A percentile compares a stretch with the other conserved stretches of the same genome.
Evolutionary conservation across 2,888 invertebrate genomes (phyloP).

Genomic region (Plagiodera versicolora): DNA sequence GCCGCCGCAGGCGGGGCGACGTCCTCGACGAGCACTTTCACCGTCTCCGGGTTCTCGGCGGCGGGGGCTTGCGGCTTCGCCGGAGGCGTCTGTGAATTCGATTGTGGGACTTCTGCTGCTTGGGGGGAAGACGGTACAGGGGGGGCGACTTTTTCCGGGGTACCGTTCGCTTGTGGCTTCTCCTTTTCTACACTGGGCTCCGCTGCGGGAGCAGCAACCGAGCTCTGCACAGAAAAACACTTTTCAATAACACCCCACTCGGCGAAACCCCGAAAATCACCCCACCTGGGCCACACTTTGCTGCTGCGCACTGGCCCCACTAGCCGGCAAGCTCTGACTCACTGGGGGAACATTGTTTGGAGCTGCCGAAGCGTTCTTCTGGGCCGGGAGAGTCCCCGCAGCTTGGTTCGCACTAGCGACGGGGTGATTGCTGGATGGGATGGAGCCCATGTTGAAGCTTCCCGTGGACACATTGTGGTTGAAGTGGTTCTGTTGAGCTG

Average conservation of each 20-base stretch:
- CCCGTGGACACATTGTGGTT: conserved; percentile 46
- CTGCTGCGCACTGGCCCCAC: not conserved
- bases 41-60: not conserved
- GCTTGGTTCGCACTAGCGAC: conserved; percentile 42
- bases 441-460: conserved; percentile 39
- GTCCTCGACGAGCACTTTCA: conserved; percentile 3
- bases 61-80: not conserved
- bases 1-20: conserved; percentile 28
- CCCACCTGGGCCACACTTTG: not conserved
- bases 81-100: not conserved
- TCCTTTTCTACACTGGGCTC: conserved; percentile 30
- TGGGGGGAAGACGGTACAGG: conserved; percentile 21
- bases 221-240: not conserved
- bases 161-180: conserved; percentile 50
- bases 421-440: conserved; percentile 48
- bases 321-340: conserved; percentile 43
- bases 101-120: not conserved
- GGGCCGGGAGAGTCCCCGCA: conserved; percentile 25
- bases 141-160: conserved; percentile 40
- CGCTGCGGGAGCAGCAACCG: not conserved
- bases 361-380: conserved; percentile 45
- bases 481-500: conserved; percentile 45
- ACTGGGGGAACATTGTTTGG: conserved; percentile 42
- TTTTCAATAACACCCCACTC: not conserved
- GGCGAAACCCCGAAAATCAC: not conserved